Evolutionary conservation across 2,797 vertebrate species (phyloP).

Genomic region (Liparis tanakae): DNA sequence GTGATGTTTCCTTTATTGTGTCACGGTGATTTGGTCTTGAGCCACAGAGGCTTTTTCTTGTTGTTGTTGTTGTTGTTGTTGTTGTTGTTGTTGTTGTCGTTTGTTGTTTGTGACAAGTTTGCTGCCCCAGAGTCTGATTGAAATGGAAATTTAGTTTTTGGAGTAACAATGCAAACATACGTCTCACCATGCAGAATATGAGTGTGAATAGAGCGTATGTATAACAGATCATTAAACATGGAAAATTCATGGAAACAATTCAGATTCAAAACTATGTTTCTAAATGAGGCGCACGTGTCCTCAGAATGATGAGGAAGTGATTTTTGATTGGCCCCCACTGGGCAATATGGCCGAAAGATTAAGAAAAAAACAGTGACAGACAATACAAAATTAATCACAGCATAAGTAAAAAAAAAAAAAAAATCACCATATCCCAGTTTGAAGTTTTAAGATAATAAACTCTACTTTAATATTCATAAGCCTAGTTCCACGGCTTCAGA

Average conservation of each 20-base stretch:
- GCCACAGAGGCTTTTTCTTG: constrained; percentile 34
- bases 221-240: background rate
- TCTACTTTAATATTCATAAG: background rate
- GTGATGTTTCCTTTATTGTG: constrained; percentile 56
- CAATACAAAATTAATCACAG: too few relatives aligned
- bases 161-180: background rate
- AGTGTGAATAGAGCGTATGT: background rate
- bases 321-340: background rate
- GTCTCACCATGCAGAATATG: background rate
- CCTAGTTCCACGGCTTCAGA: too few relatives aligned
- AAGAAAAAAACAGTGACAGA: background rate
- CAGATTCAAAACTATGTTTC: background rate
- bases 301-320: background rate
- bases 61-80: constrained; percentile 55
- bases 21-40: constrained; percentile 28
- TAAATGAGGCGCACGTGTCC: background rate
- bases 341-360: background rate
- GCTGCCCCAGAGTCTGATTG: background rate
- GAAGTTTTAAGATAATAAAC: background rate
- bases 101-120: constrained; percentile 62
- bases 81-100: constrained; percentile 46
- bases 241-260: background rate
- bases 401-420: too few relatives aligned
- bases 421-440: too few relatives aligned
- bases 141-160: constrained; percentile 47